Conservation (phyloP, 1,140 invertebrate species). For the Zaprionus capensis region DNA sequence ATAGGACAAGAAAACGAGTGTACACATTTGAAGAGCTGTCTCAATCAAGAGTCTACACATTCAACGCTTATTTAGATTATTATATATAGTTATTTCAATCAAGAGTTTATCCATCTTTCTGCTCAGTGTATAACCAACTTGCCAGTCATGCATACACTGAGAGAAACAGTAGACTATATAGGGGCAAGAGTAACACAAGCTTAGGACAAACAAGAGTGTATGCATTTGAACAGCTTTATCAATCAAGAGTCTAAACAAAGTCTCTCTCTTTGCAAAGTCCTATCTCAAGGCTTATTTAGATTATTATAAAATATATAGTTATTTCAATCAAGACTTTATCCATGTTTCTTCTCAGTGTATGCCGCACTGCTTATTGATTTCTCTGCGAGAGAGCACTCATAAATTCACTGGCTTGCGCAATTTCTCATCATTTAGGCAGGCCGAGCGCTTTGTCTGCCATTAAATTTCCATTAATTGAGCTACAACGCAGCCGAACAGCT, state of each 20-base stretch:
- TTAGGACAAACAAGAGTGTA: too few species aligned
- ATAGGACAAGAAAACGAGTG: too few species aligned
- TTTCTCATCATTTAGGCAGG: constrained; percentile 65
- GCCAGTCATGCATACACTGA: constrained; percentile 10
- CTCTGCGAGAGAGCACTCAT: constrained; percentile 29
- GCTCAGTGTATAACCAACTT: constrained; percentile 30
- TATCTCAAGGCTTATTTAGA: too few species aligned
- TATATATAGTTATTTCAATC: neutral
- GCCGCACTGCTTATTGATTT: constrained; percentile 48
- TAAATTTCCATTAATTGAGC: constrained; percentile 76
- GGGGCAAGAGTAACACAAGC: neutral
- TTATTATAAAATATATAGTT: neutral
- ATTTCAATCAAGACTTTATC: neutral
- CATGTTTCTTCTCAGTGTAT: constrained; percentile 14
- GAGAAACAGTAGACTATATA: neutral
- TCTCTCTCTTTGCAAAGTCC: too few species aligned
- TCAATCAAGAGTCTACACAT: too few species aligned
- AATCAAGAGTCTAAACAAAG: too few species aligned
- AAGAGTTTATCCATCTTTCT: neutral
- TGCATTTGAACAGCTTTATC: too few species aligned
- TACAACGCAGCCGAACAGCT: constrained; percentile 53
- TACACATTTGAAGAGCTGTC: too few species aligned
- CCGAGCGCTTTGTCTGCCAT: constrained; percentile 68
- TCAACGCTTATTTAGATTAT: too few species aligned
- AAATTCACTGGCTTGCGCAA: constrained; percentile 41